Percentiles rank a stretch among this genome's conserved stretches.
Conservation (phyloP, 2,113 vertebrate genomes). For the Rallus limicola region DNA sequence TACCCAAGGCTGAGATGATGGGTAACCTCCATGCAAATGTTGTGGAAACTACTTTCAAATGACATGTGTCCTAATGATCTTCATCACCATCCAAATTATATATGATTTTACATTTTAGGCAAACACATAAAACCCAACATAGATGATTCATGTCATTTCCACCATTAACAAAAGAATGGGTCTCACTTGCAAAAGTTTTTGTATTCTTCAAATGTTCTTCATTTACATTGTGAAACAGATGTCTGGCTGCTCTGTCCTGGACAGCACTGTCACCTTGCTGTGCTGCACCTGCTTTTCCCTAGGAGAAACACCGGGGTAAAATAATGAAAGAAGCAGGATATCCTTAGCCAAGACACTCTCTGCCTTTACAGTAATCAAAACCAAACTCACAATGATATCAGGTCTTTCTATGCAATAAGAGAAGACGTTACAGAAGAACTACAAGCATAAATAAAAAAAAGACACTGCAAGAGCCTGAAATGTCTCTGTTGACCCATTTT, state of each 20-base stretch:
- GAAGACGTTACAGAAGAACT: neutral
- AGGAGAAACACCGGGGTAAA: neutral
- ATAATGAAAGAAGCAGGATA: neutral
- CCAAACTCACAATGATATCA: neutral
- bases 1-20: neutral
- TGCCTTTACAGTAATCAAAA: neutral
- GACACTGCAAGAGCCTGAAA: neutral
- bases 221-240: constrained; percentile 78
- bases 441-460: neutral
- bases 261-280: constrained; percentile 72
- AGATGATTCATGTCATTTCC: neutral
- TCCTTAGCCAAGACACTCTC: neutral
- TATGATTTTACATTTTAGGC: neutral
- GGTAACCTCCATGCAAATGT: neutral
- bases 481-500: neutral
- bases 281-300: constrained; percentile 79
- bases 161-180: neutral
- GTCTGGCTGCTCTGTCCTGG: constrained; percentile 72
- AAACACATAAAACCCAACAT: neutral
- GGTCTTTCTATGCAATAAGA: neutral
- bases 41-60: neutral
- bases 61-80: neutral
- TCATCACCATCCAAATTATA: neutral
- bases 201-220: constrained; percentile 77
- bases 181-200: constrained; percentile 80